Conservation (phyloP, 2,113 vertebrate species). For the Apteryx mantelli region DNA sequence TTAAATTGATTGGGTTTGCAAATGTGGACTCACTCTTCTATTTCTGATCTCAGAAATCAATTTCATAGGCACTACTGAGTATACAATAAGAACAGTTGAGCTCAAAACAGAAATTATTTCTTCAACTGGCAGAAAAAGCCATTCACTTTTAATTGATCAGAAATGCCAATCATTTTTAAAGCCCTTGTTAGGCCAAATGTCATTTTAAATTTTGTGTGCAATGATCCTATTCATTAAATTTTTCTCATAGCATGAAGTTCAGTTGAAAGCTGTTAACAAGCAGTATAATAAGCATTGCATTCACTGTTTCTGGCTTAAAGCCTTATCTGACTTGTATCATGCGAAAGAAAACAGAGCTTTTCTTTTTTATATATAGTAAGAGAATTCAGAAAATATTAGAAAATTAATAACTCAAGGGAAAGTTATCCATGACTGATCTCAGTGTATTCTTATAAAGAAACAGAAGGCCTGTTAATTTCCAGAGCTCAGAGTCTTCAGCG, state of each 20-base stretch:
- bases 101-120: not conserved
- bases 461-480: slow-evolving; percentile 19
- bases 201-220: not conserved
- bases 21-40: not conserved
- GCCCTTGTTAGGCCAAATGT: not conserved
- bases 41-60: not conserved
- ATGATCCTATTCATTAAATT: not conserved
- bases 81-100: not conserved
- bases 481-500: slow-evolving; percentile 29
- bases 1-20: not conserved
- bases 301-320: slow-evolving; percentile 11
- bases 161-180: not conserved
- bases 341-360: slow-evolving; percentile 2
- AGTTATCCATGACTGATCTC: not conserved
- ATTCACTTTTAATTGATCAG: not conserved
- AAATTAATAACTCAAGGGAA: slow-evolving; percentile 11
- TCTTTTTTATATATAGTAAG: not conserved
- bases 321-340: not conserved
- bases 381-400: slow-evolving; percentile 53
- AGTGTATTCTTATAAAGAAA: slow-evolving; percentile 27
- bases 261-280: not conserved
- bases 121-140: not conserved
- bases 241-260: not conserved
- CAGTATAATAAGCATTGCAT: not conserved
- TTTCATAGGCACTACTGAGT: not conserved